These are phyloP conservation scores for Xiphias gladius DNA, from an alignment of 2,113 vertebrate genomes.

Conservation along the genomic window DNA sequence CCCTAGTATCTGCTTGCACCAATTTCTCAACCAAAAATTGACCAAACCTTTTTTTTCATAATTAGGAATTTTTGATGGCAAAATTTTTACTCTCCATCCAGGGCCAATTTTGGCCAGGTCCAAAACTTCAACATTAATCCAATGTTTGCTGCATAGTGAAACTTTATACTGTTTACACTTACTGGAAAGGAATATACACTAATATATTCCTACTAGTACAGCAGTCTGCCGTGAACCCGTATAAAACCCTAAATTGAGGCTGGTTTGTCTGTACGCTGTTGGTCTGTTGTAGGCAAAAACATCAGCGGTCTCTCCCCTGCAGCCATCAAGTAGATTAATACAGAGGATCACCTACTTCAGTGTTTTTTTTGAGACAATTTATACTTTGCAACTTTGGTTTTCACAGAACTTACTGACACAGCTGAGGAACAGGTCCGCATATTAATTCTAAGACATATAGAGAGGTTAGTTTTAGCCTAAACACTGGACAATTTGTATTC, in stretches of 20 bases:
- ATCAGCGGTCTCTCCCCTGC: neutral
- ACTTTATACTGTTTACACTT: neutral
- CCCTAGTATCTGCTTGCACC: too few relatives aligned
- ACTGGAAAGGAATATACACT: neutral
- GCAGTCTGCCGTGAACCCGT: neutral
- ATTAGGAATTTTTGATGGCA: too few relatives aligned
- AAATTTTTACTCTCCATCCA: too few relatives aligned
- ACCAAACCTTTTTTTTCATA: too few relatives aligned
- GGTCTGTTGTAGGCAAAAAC: neutral
- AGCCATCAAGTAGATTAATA: constrained; percentile 6
- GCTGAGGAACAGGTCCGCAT: neutral
- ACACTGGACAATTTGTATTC: constrained; percentile 40
- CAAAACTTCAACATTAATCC: neutral
- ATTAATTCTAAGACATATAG: neutral
- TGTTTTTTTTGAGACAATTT: constrained; percentile 1
- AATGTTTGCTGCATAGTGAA: too few relatives aligned
- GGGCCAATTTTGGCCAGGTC: too few relatives aligned
- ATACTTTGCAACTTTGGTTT: neutral
- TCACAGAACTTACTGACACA: neutral
- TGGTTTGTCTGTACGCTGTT: neutral
- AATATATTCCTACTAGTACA: neutral
- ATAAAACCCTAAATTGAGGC: neutral
- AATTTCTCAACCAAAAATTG: too few relatives aligned
- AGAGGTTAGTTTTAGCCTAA: neutral
- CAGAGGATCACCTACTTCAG: neutral